Evolutionary conservation across 2,797 vertebrate species (phyloP).

Genomic region (Pangasius mekongensis): DNA sequence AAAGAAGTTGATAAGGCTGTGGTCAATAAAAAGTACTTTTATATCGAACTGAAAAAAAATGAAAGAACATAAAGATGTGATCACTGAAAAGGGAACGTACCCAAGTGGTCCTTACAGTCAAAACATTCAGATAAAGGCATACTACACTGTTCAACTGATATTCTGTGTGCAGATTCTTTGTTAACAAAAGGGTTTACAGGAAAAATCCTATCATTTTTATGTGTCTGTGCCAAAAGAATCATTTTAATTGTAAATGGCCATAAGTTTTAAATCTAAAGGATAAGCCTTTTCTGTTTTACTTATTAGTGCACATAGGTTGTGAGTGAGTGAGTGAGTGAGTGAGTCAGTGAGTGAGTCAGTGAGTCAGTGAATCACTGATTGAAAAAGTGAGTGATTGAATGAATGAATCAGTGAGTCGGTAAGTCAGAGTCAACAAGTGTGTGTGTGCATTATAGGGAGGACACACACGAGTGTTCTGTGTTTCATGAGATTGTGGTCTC

Average conservation of each 20-base stretch:
- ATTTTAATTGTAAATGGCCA: conserved; percentile 38
- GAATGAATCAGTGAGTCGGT: not conserved
- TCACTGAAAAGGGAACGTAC: conserved; percentile 13
- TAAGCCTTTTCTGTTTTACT: conserved; percentile 40
- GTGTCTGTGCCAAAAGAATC: conserved; percentile 47
- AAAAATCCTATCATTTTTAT: conserved; percentile 51
- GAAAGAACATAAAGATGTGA: not conserved
- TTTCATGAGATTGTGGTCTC: conserved; percentile 64
- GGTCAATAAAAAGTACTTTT: conserved; percentile 41
- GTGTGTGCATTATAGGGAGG: conserved; percentile 23
- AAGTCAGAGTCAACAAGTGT: not conserved
- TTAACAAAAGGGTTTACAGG: not conserved
- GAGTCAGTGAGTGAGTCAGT: not conserved
- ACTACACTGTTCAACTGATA: conserved; percentile 11
- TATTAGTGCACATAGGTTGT: conserved; percentile 46
- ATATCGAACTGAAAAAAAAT: conserved; percentile 17
- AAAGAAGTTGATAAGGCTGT: conserved; percentile 30
- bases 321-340: not conserved
- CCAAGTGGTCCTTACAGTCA: conserved; percentile 20
- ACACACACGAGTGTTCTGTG: conserved; percentile 53
- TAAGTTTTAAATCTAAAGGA: conserved; percentile 28
- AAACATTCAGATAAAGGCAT: not conserved
- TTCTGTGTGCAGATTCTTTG: conserved; percentile 22
- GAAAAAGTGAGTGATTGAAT: not conserved
- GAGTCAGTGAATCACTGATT: not conserved